Evolutionary conservation across 2,113 vertebrate species (phyloP).

Genomic region (Crypturellus undulatus): DNA sequence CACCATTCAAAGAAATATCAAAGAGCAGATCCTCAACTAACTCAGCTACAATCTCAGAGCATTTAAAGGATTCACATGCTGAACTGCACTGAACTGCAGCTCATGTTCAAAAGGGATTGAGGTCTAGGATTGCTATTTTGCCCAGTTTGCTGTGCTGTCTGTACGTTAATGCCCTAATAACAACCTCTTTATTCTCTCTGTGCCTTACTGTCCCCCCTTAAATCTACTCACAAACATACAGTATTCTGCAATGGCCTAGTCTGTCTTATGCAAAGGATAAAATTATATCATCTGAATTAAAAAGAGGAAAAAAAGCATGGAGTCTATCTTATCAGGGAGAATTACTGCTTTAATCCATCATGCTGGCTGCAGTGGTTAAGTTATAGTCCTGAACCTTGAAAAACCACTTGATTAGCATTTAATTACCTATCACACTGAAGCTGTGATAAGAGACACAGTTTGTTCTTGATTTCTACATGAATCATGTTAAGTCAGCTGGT

Average conservation of each 20-base stretch:
- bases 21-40: not conserved
- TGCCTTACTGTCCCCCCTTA: not conserved
- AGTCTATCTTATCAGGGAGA: not conserved
- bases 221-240: not conserved
- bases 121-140: not conserved
- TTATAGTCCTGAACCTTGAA: not conserved
- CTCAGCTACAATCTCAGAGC: not conserved
- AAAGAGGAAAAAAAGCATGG: not conserved
- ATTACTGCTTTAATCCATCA: slow-evolving; percentile 31
- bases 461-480: slow-evolving; percentile 15
- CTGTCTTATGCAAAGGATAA: not conserved
- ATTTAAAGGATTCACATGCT: not conserved
- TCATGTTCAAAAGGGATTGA: not conserved
- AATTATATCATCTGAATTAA: slow-evolving; percentile 23
- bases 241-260: not conserved
- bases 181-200: not conserved
- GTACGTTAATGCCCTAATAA: not conserved
- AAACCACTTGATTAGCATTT: slow-evolving; percentile 16
- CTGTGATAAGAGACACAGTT: not conserved
- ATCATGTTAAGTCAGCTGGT: not conserved
- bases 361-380: not conserved
- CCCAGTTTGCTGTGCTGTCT: not conserved
- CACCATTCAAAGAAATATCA: not conserved
- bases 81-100: not conserved
- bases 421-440: slow-evolving; percentile 5